Evolutionary conservation across 2,113 vertebrate genomes (phyloP).

Genomic region (Calidris pugnax): DNA sequence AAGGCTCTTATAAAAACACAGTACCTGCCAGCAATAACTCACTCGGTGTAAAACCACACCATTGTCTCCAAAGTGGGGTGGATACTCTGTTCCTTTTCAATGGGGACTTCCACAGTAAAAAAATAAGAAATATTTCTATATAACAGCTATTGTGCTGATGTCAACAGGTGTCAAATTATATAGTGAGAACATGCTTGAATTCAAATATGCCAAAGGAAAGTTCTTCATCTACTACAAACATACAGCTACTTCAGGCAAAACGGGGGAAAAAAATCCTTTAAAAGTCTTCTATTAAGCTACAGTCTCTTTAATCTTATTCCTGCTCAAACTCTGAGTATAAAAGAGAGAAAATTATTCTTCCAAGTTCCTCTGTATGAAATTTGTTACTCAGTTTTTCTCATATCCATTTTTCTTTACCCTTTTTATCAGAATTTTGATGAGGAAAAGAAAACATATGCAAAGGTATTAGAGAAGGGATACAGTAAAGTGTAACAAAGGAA

Average conservation of each 20-base stretch:
- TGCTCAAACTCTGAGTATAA: background rate
- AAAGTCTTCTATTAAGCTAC: background rate
- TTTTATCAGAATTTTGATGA: background rate
- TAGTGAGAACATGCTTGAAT: background rate
- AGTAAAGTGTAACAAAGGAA: background rate
- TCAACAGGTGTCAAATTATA: background rate
- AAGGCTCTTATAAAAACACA: background rate
- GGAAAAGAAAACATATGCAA: background rate
- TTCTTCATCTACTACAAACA: background rate
- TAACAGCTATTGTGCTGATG: background rate
- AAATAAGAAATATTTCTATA: background rate
- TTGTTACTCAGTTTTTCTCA: background rate
- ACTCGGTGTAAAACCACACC: background rate
- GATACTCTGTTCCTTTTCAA: background rate
- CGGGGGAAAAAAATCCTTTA: background rate
- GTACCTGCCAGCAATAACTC: background rate
- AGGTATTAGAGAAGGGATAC: background rate
- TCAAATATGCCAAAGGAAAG: background rate
- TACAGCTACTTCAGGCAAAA: background rate
- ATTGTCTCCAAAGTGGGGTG: background rate
- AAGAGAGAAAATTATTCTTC: background rate
- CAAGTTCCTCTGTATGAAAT: background rate
- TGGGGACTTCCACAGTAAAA: background rate
- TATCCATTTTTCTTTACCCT: background rate
- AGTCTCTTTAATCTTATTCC: background rate